Conservation (phyloP, 2,113 vertebrate genomes). For the Anolis sagrei region DNA sequence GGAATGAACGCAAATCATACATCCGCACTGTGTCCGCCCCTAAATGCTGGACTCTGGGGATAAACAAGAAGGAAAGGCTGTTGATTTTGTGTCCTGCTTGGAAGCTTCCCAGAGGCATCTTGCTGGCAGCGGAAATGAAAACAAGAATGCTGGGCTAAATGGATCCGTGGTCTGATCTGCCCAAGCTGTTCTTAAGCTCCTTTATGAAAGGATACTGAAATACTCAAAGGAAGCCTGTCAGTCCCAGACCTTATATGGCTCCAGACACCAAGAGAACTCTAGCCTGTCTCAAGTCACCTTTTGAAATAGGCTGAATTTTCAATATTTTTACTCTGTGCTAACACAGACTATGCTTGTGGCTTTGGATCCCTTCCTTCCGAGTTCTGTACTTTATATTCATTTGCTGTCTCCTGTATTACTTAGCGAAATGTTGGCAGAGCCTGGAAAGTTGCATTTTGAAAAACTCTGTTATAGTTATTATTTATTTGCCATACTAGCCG, state of each 20-base stretch:
- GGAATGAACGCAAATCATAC: neutral
- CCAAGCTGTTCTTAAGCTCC: neutral
- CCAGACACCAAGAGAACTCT: neutral
- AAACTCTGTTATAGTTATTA: too few species aligned
- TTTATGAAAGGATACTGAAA: neutral
- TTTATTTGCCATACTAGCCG: too few species aligned
- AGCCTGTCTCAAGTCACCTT: neutral
- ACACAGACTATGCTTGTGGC: neutral
- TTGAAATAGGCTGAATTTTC: neutral
- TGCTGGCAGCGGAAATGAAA: neutral
- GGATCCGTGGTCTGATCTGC: neutral
- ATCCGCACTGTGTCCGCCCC: neutral
- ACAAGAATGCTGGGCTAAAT: neutral
- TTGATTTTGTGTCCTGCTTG: neutral
- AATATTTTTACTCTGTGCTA: neutral
- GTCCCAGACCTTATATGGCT: neutral
- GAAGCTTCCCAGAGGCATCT: neutral
- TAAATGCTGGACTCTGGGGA: neutral
- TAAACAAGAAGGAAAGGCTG: neutral
- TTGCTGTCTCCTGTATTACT: neutral
- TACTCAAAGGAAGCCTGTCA: neutral
- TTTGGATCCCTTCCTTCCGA: neutral
- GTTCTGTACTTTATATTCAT: neutral
- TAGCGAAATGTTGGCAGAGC: too few species aligned
- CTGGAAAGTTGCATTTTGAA: too few species aligned